Conservation (phyloP, 2,888 invertebrate genomes). For the Mesoligia furuncula region DNA sequence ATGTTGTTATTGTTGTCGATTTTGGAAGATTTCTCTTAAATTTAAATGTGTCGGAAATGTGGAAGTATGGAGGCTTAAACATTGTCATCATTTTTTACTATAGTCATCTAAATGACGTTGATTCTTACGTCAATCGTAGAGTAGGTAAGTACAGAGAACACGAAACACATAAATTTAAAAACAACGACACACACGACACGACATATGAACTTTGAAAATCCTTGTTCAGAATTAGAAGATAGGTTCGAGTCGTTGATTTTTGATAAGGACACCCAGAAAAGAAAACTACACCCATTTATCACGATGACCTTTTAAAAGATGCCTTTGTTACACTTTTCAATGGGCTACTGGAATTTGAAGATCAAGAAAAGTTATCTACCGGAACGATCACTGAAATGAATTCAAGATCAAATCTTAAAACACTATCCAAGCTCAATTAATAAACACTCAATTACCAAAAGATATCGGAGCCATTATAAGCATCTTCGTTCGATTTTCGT, state of each 20-base stretch:
- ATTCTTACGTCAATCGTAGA: neutral
- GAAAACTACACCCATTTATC: neutral
- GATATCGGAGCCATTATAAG: constrained; percentile 63
- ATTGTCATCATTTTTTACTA: neutral
- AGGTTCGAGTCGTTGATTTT: neutral
- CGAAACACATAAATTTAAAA: neutral
- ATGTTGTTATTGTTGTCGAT: constrained; percentile 8
- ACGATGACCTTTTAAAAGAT: neutral
- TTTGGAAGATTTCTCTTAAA: constrained; percentile 38
- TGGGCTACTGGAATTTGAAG: neutral
- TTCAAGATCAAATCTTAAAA: constrained; percentile 21
- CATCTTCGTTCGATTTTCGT: constrained; percentile 53
- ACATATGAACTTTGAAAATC: neutral
- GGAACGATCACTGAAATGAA: neutral
- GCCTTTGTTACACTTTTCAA: neutral
- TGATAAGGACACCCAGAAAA: too few relatives aligned
- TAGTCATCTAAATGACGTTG: neutral
- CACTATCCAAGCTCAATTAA: constrained; percentile 9
- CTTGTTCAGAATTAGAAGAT: neutral
- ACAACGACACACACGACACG: too few relatives aligned
- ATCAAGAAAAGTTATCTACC: neutral
- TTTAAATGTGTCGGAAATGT: neutral
- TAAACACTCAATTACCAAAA: constrained; percentile 56
- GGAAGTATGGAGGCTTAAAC: neutral
- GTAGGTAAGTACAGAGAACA: neutral